Evolutionary conservation across 1,140 invertebrate genomes (phyloP).

Genomic region (Drosophila asahinai): DNA sequence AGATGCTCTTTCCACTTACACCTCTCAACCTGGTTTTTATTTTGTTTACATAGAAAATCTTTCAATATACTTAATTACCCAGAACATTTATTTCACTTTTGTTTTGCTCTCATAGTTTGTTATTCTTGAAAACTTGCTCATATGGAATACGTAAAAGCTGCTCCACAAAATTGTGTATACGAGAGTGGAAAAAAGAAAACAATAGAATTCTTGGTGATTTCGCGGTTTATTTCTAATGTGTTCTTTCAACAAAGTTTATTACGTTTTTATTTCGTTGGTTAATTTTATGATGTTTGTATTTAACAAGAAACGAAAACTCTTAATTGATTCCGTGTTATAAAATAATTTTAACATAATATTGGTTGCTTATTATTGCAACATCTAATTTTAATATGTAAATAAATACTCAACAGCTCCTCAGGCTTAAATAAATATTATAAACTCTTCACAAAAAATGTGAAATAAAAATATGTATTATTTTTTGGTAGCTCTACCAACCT

Average conservation of each 20-base stretch:
- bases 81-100: not conserved
- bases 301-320: not conserved
- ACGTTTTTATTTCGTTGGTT: not conserved
- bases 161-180: constrained; percentile 6
- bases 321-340: not conserved
- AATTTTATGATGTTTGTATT: constrained; percentile 1
- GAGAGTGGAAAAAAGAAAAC: not conserved
- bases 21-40: too few species aligned
- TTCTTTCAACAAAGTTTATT: constrained; percentile 14
- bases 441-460: not conserved
- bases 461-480: not conserved
- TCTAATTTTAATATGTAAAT: not conserved
- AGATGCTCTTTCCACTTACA: not conserved
- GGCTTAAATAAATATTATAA: not conserved
- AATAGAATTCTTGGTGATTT: not conserved
- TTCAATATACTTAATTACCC: constrained; percentile 1
- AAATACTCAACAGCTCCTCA: not conserved
- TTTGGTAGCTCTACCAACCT: too few species aligned
- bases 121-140: not conserved
- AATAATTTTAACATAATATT: not conserved
- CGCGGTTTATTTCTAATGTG: constrained; percentile 8
- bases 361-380: not conserved
- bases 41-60: constrained; percentile 10
- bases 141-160: constrained; percentile 1
- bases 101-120: not conserved